Base-by-base conservation (phyloP, 2,113 vertebrate species). In the Chunga burmeisteri region DNA sequence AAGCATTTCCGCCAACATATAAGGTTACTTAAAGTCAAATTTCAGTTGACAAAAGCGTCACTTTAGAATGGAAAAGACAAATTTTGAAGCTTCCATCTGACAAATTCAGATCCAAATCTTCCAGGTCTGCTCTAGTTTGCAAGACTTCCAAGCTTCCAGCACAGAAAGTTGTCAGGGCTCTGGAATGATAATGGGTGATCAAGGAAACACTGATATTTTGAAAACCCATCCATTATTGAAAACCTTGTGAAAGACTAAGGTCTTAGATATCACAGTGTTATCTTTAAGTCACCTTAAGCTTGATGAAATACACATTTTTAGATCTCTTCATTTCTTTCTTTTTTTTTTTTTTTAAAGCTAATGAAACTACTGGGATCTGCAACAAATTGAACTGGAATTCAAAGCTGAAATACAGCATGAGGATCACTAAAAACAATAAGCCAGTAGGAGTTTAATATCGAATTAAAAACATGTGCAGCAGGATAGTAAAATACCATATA, bases 401-500 rank as follows among this genome's bases (percentile, higher is more conserved):
- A 93, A 90, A 98, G 77, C 87, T 97, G 93, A 98, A 97, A 93
- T 90, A 84, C 23, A 74, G 72, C 80, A 97, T 61, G 68, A 95
- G 70, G 93, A 96, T 96, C 95, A 94, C 89, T 96, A 67, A 97
- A 93, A 98, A 94, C 94, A 97, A 96, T 97, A 97, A 96, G 89
- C 78, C 96, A 97, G 96, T 78, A 96, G 75, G 92, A 96, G 80
- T 81, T 97, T 95, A 87, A 88, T 75, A 93, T 22, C 9, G 52
- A 97, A 98, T 98, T 95, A 86, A 97, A 98, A 98, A 82, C 97
- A 98, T 8, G 63, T 97, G 97, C 81, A 93, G 34, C 55, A 82
- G 62, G 66, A 95, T 90, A 97, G 91, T 82, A 97, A 97, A 96
- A 96, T 92, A 78, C 52, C 86, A 47, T 56, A 68, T 63, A 94